Evolutionary conservation across 2,888 invertebrate species (phyloP).

Genomic region (Vanessa cardui): DNA sequence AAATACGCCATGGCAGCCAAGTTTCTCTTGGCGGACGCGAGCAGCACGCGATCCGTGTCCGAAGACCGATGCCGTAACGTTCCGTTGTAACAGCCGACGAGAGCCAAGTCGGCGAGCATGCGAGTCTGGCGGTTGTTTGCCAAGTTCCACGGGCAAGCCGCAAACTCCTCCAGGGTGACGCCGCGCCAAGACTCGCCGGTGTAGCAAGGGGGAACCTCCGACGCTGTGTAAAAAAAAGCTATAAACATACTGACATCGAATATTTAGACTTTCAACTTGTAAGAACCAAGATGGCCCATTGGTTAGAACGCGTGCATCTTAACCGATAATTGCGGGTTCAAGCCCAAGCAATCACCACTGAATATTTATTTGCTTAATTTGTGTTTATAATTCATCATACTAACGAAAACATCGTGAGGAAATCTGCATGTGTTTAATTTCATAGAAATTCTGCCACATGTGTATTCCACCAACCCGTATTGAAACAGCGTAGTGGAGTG

Average conservation of each 20-base stretch:
- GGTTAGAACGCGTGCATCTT: too few relatives aligned
- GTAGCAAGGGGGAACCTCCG: constrained; percentile 93
- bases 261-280: too few relatives aligned
- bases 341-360: too few relatives aligned
- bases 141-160: constrained; percentile 95
- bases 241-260: neutral
- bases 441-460: too few relatives aligned
- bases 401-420: too few relatives aligned
- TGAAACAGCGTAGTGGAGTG: too few relatives aligned
- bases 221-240: constrained; percentile 57
- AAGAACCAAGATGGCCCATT: too few relatives aligned
- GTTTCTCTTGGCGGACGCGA: constrained; percentile 98
- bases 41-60: constrained; percentile 92
- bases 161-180: constrained; percentile 95
- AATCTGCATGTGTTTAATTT: too few relatives aligned
- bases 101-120: constrained; percentile 97
- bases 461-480: too few relatives aligned
- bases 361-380: too few relatives aligned
- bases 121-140: constrained; percentile 98
- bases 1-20: constrained; percentile 98
- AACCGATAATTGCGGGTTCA: too few relatives aligned
- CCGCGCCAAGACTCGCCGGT: constrained; percentile 92
- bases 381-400: too few relatives aligned
- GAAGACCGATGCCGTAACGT: constrained; percentile 86
- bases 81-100: constrained; percentile 97